These are phyloP conservation scores for Eufriesea mexicana DNA, from an alignment of 1,140 invertebrate genomes.

Conservation along the genomic window DNA sequence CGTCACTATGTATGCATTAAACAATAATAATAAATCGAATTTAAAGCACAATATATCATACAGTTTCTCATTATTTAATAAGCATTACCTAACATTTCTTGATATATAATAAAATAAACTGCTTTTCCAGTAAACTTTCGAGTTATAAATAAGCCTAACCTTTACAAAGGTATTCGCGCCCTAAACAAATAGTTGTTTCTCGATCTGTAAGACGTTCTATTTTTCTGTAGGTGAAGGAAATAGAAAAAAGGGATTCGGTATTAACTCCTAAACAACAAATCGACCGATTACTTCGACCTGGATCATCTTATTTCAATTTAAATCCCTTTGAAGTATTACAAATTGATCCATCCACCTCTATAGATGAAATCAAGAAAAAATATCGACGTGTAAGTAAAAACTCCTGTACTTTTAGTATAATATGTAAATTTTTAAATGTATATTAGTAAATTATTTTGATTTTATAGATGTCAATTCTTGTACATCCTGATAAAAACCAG, in stretches of 20 bases:
- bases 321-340: conserved; percentile 98
- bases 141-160: conserved; percentile 53
- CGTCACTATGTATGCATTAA: conserved; percentile 38
- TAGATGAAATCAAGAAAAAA: conserved; percentile 98
- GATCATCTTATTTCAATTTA: conserved; percentile 97
- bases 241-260: conserved; percentile 95
- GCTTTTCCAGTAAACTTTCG: not conserved
- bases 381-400: conserved; percentile 89
- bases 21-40: conserved; percentile 17
- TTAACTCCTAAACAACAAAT: conserved; percentile 98
- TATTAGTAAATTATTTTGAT: conserved; percentile 40
- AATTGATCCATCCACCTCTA: conserved; percentile 93
- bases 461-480: conserved; percentile 94
- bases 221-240: conserved; percentile 93
- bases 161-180: conserved; percentile 17
- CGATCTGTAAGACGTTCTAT: conserved; percentile 6
- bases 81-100: not conserved
- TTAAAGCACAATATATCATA: not conserved
- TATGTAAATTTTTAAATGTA: not conserved
- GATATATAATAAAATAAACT: not conserved
- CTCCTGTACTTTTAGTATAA: not conserved
- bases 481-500: conserved; percentile 99
- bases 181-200: conserved; percentile 35
- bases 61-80: not conserved
- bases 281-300: conserved; percentile 94